Evolutionary conservation across 2,797 vertebrate species (phyloP).

Genomic region (Falco peregrinus): DNA sequence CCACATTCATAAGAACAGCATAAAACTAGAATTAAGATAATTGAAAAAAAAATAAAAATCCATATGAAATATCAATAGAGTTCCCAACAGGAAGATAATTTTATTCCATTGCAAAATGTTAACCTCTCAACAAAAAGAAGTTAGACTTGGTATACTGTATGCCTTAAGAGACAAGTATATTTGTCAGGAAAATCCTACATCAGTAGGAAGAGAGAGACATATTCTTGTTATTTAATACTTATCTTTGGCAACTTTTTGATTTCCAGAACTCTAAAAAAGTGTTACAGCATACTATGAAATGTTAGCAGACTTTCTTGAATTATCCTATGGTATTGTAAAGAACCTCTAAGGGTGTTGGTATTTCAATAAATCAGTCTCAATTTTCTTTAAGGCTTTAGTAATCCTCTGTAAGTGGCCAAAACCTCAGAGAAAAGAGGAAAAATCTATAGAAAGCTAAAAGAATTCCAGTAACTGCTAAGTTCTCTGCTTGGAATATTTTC

Average conservation of each 20-base stretch:
- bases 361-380: background rate
- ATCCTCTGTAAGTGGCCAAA: background rate
- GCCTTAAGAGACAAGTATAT: background rate
- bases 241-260: background rate
- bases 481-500: slow-evolving; percentile 11
- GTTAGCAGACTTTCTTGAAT: background rate
- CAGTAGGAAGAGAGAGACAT: background rate
- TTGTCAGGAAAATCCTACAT: background rate
- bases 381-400: background rate
- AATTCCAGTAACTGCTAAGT: slow-evolving; percentile 32
- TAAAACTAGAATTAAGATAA: background rate
- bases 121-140: background rate
- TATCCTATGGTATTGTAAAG: background rate
- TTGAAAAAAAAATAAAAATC: background rate
- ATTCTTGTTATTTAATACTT: background rate
- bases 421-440: background rate
- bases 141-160: background rate
- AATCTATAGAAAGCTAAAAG: background rate
- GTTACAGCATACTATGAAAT: background rate
- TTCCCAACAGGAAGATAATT: background rate
- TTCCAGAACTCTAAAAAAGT: background rate
- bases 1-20: background rate
- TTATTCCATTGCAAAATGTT: background rate
- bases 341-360: background rate
- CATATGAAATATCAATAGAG: background rate